Evolutionary conservation across 2,888 invertebrate species (phyloP), one percentile per base, ranked within the genome.

Genomic region (Drosophila austrosaltans): DNA sequence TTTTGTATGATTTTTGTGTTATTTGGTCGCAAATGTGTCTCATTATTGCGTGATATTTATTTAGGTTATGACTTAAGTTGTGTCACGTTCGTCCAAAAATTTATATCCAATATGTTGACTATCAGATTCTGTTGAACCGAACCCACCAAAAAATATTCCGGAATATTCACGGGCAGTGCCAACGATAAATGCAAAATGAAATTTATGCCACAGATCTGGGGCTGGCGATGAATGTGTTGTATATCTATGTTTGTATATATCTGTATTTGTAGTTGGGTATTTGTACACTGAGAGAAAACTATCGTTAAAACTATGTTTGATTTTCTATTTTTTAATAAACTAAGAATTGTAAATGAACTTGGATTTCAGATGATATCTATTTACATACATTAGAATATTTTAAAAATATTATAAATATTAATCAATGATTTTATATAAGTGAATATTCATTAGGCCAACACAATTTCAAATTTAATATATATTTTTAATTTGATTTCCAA

Each of bases 1-100:
- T 75, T 73, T 73, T 69, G 58, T 66, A 32, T 20, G 22, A 40
- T 25, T 63, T 64, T 53, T 57, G 57, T 66, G 69, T 72, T 67
- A 79, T 83, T 77, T 83, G 72, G 76, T 82, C 73, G 84, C 82
- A 85, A 85, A 84, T 85, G 87, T 75, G 69, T 68, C 84, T 85
- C 82, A 84, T 87, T 85, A 85, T 84, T 82, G 81, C 85, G 85
- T 87, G 82, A 82, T 85, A 85, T 85, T 85, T 85, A 85, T 85
- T 87, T 87, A 85, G 85, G 87, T 85, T 85, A 85, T 85, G 85
- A 87, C 85, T 85, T 87, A 85, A 85, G 85, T 87, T 85, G 87
- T 81, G 85, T 85, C 85, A 85, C 85, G 85, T 85, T 76, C 85
- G 79, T 25, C 74, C 67, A 73, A 63, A 36, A 84, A 85, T 87